phyloP scores from a whole-genome alignment of 2,888 invertebrate species.

The Bellardia pandia region DNA sequence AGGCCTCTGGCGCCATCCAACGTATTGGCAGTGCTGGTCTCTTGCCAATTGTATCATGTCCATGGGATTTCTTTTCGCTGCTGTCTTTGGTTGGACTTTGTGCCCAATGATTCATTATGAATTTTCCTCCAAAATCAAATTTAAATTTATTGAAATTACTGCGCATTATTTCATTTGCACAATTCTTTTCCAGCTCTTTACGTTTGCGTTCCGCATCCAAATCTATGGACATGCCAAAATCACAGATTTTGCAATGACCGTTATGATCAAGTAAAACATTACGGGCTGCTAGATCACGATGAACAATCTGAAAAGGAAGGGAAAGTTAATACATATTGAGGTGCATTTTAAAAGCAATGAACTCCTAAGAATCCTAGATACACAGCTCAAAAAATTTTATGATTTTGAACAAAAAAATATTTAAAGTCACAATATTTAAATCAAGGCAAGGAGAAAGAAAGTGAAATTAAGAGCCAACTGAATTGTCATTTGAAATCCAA shows the following conservation, averaged over 20 bases:
- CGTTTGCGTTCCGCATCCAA: slow-evolving; percentile 83
- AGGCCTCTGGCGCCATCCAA: slow-evolving; percentile 95
- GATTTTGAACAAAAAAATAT: too few species aligned
- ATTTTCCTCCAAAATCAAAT: slow-evolving; percentile 82
- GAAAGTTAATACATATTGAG: not conserved
- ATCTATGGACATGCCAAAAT: slow-evolving; percentile 93
- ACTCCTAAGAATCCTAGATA: too few species aligned
- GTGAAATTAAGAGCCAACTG: too few species aligned
- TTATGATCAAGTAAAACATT: slow-evolving; percentile 93
- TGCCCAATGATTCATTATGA: slow-evolving; percentile 82
- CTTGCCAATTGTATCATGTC: slow-evolving; percentile 82
- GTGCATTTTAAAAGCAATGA: too few species aligned
- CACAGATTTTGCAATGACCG: slow-evolving; percentile 94
- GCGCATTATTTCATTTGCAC: slow-evolving; percentile 79
- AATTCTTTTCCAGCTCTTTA: slow-evolving; percentile 79
- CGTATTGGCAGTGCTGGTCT: slow-evolving; percentile 83
- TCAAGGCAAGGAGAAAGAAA: too few species aligned
- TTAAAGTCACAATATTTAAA: too few species aligned
- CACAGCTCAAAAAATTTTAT: too few species aligned
- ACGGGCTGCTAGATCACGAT: slow-evolving; percentile 92
- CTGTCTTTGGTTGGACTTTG: slow-evolving; percentile 76
- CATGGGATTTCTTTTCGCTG: slow-evolving; percentile 73
- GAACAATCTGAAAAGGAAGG: slow-evolving; percentile 88
- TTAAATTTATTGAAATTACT: slow-evolving; percentile 80
- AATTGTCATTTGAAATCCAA: too few species aligned